phyloP scores from a whole-genome alignment of 2,888 invertebrate species.

The Parelbella ahira region DNA sequence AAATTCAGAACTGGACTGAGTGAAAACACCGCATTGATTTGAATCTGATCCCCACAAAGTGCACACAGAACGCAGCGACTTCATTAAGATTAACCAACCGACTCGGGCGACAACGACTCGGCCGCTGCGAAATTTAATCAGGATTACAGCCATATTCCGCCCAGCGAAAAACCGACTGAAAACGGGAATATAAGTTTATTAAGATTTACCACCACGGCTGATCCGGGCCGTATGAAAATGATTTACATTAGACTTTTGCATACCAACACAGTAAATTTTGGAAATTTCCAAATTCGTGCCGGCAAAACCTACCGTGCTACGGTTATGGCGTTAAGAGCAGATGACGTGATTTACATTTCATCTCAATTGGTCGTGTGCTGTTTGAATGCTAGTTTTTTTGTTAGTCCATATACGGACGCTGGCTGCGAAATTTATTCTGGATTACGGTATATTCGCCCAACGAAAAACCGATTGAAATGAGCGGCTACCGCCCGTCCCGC shows the following conservation, averaged over 20 bases:
- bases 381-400: too few species aligned
- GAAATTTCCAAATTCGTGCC: too few species aligned
- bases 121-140: slow-evolving; percentile 38
- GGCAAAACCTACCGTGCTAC: too few species aligned
- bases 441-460: slow-evolving; percentile 5
- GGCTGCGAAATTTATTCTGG: slow-evolving; percentile 3
- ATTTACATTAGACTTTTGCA: too few species aligned
- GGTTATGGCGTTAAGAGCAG: too few species aligned
- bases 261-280: too few species aligned
- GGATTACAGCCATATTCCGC: slow-evolving; percentile 34
- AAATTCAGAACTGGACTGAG: too few species aligned
- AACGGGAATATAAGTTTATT: slow-evolving; percentile 9
- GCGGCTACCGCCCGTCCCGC: slow-evolving; percentile 1
- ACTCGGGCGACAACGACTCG: slow-evolving; percentile 32
- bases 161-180: slow-evolving; percentile 36
- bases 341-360: too few species aligned
- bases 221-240: too few species aligned
- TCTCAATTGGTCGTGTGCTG: too few species aligned
- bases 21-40: slow-evolving; percentile 15
- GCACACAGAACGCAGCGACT: slow-evolving; percentile 21
- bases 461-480: slow-evolving; percentile 10
- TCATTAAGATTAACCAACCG: slow-evolving; percentile 40
- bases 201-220: too few species aligned
- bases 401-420: slow-evolving; percentile 12
- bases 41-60: slow-evolving; percentile 27